Evolutionary conservation across 2,888 invertebrate genomes (phyloP).

Genomic region (Drosophila gaucha): DNA sequence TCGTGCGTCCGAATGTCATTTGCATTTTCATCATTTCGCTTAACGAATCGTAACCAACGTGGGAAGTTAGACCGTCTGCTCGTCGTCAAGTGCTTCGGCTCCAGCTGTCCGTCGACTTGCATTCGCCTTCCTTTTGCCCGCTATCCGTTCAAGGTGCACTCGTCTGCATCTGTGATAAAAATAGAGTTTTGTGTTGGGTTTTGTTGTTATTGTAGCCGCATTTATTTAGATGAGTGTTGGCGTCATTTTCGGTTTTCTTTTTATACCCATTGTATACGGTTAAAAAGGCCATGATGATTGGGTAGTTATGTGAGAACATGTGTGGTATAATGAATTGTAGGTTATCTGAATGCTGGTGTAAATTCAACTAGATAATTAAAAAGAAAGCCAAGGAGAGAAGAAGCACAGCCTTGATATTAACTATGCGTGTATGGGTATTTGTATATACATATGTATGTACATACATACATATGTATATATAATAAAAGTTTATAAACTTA

Average conservation of each 20-base stretch:
- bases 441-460: neutral
- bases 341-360: too few species aligned
- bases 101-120: slow-evolving; percentile 54
- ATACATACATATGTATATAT: too few species aligned
- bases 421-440: neutral
- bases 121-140: slow-evolving; percentile 6
- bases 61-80: slow-evolving; percentile 66
- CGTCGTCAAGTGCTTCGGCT: slow-evolving; percentile 56
- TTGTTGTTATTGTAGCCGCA: slow-evolving; percentile 36
- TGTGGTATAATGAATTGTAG: too few species aligned
- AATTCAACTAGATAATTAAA: too few species aligned
- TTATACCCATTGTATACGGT: neutral
- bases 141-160: slow-evolving; percentile 22
- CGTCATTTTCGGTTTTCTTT: slow-evolving; percentile 36
- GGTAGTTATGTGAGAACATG: neutral
- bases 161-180: slow-evolving; percentile 65
- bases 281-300: neutral
- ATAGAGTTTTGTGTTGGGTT: slow-evolving; percentile 56
- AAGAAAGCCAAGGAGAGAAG: neutral
- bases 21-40: slow-evolving; percentile 71
- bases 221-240: slow-evolving; percentile 56
- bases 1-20: slow-evolving; percentile 56
- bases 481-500: too few species aligned
- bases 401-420: neutral
- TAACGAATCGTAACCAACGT: slow-evolving; percentile 73